Percentiles rank a stretch among this genome's conserved stretches.
phyloP scores from a whole-genome alignment of 2,888 invertebrate genomes.

The Rhagophthalmus giganteus region DNA sequence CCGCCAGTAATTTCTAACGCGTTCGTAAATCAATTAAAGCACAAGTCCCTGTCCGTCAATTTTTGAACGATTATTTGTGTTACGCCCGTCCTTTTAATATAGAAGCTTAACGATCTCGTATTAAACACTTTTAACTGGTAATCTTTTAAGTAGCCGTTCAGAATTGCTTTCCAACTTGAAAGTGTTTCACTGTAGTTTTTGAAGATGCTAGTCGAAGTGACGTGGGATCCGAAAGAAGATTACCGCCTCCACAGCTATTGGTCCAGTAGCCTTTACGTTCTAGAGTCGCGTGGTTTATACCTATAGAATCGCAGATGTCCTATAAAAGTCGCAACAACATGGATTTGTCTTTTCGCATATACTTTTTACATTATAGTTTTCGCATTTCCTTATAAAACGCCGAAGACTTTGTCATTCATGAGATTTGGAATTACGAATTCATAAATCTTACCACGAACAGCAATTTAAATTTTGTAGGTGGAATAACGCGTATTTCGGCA shows the following conservation, averaged over 20 bases:
- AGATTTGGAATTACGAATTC: conserved; percentile 13
- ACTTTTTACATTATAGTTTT: conserved; percentile 44
- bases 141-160: background rate
- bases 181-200: conserved; percentile 30
- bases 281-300: conserved; percentile 45
- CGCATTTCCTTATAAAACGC: conserved; percentile 25
- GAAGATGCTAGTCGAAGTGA: conserved; percentile 34
- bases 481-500: too few species aligned
- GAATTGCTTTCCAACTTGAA: conserved; percentile 23
- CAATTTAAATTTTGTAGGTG: too few species aligned
- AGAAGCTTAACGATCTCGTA: too few species aligned
- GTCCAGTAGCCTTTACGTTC: conserved; percentile 49
- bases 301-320: conserved; percentile 52
- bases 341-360: conserved; percentile 51
- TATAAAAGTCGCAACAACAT: conserved; percentile 51
- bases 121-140: background rate
- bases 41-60: too few species aligned
- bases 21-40: too few species aligned
- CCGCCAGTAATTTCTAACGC: too few species aligned
- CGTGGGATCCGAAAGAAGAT: conserved; percentile 38
- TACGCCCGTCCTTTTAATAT: too few species aligned
- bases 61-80: too few species aligned
- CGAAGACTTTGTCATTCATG: conserved; percentile 17
- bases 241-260: conserved; percentile 49
- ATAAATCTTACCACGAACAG: too few species aligned